A percentile compares a stretch with the other conserved stretches of the same genome.
Conservation (phyloP, 2,113 vertebrate genomes). For the Percina caprodes region DNA sequence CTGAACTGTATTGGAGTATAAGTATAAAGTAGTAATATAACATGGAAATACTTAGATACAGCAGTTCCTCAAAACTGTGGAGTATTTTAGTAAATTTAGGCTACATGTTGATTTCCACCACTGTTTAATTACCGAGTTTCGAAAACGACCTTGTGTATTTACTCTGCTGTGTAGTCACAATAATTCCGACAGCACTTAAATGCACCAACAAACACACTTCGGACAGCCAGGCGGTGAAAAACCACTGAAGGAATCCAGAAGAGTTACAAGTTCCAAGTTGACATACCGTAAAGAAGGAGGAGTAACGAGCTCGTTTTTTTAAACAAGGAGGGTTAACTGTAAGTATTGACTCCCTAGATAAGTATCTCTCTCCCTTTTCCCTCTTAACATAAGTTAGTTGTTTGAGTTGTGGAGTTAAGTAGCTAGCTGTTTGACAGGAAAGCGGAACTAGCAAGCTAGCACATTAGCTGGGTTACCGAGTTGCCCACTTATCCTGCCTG, state of each 20-base stretch:
- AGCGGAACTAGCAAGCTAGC: conserved; percentile 75
- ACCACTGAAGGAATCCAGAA: conserved; percentile 77
- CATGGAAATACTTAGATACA: too few relatives aligned
- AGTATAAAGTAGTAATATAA: too few relatives aligned
- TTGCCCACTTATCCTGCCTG: conserved; percentile 23
- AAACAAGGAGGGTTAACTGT: conserved; percentile 61
- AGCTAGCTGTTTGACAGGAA: conserved; percentile 46
- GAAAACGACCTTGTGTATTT: too few relatives aligned
- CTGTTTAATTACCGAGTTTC: too few relatives aligned
- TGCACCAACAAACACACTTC: conserved; percentile 28
- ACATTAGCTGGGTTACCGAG: conserved; percentile 49
- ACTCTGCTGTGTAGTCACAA: accelerated
- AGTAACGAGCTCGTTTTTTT: conserved; percentile 20
- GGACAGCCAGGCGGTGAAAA: background rate
- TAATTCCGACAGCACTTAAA: conserved; percentile 47
- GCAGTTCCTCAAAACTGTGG: too few relatives aligned
- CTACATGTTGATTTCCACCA: too few relatives aligned
- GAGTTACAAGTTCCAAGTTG: conserved; percentile 45
- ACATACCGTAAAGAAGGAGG: conserved; percentile 69
- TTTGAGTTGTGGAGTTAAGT: conserved; percentile 17
- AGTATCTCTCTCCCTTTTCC: background rate
- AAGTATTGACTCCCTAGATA: conserved; percentile 58
- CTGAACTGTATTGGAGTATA: too few relatives aligned
- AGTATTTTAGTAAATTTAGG: too few relatives aligned
- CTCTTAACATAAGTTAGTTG: background rate